Base-by-base conservation (phyloP, 2,797 vertebrate genomes). In the Bradypodion pumilum region DNA sequence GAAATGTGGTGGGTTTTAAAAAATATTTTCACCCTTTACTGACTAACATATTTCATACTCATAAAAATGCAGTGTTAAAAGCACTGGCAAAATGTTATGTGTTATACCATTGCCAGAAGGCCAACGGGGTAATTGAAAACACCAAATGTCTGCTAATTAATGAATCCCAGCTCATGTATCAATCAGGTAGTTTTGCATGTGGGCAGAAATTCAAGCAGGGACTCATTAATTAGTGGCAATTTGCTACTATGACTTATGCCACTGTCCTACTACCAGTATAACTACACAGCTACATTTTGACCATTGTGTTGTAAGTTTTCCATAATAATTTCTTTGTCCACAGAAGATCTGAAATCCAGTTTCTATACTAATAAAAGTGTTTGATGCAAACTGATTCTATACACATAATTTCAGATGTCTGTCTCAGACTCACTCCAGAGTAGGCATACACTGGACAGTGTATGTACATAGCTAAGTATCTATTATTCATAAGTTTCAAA, bases 401-500 rank as follows among this genome's bases (percentile, higher is more conserved):
- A 13, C 32, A n/a, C 23, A 42, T 42, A 49, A 35, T 74, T 32
- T 74, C 29, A 44, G 56, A 40, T 16, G 10, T 27, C 15, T 42
- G 13, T 62, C 10, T n/a, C n/a, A 74, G 21, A 60, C 63, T 72
- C 44, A 19, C 10, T 60, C 19, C 40, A 12, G 32, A 60, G 52
- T 27, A 46, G 52, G 42, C n/a, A n/a, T 59, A 5, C 10, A 62
- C 79, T 80, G 56, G 7, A 83, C 60, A 81, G 0, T 59, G 0
- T 1, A 80, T 49, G 46, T 0, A 7, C 56, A 4, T 56, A 56
- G 19, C n/a, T 59, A 25, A 37, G 23, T 1, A 52, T 63, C 29
- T 82, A n/a, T 75, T 35, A 78, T 65, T 27, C 83, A 46, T 68
- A 90, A 81, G 66, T 78, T 37, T 76, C 66, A 66, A 0, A 8